Evolutionary conservation across 2,888 invertebrate genomes (phyloP).

Genomic region (Priocnemis perturbator): DNA sequence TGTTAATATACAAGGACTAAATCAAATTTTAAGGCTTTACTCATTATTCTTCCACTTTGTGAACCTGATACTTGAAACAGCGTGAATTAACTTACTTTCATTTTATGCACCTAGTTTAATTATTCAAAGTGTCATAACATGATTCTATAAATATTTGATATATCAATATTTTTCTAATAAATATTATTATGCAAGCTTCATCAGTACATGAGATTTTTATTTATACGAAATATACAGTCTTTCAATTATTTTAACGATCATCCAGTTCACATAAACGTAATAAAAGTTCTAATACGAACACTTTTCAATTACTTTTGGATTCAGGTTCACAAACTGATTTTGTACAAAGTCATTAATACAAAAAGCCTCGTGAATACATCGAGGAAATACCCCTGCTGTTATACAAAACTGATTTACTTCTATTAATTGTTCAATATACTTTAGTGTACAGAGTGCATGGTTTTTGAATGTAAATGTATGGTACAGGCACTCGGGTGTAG

Average conservation of each 20-base stretch:
- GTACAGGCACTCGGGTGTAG: constrained; percentile 73
- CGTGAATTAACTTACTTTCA: not conserved
- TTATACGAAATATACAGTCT: too few species aligned
- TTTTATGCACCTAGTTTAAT: not conserved
- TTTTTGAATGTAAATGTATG: constrained; percentile 70
- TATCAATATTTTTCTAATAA: too few species aligned
- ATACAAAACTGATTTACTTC: constrained; percentile 62
- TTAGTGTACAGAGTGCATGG: constrained; percentile 71
- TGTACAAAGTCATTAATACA: constrained; percentile 45
- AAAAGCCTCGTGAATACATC: constrained; percentile 44
- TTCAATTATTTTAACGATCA: too few species aligned
- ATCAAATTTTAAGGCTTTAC: constrained; percentile 14
- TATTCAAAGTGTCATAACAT: constrained; percentile 1
- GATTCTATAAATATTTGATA: not conserved
- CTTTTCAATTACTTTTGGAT: constrained; percentile 6
- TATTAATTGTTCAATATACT: constrained; percentile 60
- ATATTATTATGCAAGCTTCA: too few species aligned
- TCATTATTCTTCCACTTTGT: constrained; percentile 41
- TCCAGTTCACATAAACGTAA: too few species aligned
- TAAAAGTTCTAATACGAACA: too few species aligned
- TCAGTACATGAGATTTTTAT: too few species aligned
- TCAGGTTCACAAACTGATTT: constrained; percentile 50
- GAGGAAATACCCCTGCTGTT: constrained; percentile 45
- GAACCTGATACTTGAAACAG: constrained; percentile 38
- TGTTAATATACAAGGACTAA: not conserved